These are phyloP conservation scores for Watsonalla cultraria DNA, from an alignment of 2,888 invertebrate genomes.

Conservation along the genomic window DNA sequence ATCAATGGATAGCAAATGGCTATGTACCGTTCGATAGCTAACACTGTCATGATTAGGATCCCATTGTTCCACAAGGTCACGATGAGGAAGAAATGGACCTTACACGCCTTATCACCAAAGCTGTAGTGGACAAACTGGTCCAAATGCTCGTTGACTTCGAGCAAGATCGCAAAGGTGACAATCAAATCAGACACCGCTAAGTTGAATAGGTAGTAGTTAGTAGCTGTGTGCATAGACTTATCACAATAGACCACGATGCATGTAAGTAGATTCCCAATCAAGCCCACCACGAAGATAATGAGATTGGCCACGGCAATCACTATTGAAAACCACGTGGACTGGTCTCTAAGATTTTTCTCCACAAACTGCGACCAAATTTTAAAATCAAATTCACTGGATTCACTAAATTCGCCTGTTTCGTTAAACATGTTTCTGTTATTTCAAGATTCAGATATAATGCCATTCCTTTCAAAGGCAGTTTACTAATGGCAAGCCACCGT, in stretches of 20 bases:
- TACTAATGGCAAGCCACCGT: conserved; percentile 1
- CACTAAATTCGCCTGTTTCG: neutral
- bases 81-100: conserved; percentile 42
- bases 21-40: conserved; percentile 51
- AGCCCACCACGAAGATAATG: conserved; percentile 36
- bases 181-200: conserved; percentile 60
- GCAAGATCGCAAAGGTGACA: conserved; percentile 44
- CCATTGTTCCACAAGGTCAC: conserved; percentile 47
- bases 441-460: conserved; percentile 10
- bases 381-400: conserved; percentile 10
- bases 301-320: conserved; percentile 21
- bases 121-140: conserved; percentile 20
- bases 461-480: conserved; percentile 9
- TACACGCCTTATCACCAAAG: conserved; percentile 35
- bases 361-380: conserved; percentile 36
- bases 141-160: conserved; percentile 36
- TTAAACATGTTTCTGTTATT: conserved; percentile 2
- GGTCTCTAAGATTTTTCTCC: conserved; percentile 18
- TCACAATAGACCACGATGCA: conserved; percentile 61
- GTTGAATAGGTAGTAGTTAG: conserved; percentile 61
- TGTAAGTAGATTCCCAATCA: conserved; percentile 57
- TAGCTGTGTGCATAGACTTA: conserved; percentile 59
- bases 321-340: conserved; percentile 25
- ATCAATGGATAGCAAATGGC: conserved; percentile 48
- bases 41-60: conserved; percentile 46